Percentiles rank a stretch among this genome's conserved stretches.
These are phyloP conservation scores for Archivesica marissinica DNA, from an alignment of 1,140 invertebrate genomes.

Conservation along the genomic window DNA sequence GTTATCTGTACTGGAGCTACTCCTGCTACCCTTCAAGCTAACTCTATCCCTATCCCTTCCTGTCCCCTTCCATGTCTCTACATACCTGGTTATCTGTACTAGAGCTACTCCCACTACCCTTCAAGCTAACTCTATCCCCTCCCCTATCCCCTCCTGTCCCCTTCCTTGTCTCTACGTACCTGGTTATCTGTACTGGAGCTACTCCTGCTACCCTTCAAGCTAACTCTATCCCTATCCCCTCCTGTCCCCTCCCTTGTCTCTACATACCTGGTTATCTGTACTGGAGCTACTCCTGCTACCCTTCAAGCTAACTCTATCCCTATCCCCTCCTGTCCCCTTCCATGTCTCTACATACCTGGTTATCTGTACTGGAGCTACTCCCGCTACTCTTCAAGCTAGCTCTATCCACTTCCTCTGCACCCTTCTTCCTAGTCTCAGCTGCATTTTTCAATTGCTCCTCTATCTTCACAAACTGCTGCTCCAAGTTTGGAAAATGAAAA, in stretches of 20 bases:
- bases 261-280: conserved; percentile 63
- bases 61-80: conserved; percentile 65
- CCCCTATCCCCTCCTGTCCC: conserved; percentile 68
- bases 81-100: conserved; percentile 65
- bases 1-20: conserved; percentile 65
- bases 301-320: conserved; percentile 79
- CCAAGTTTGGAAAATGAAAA: conserved; percentile 95
- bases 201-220: conserved; percentile 78
- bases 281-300: conserved; percentile 73
- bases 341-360: conserved; percentile 68
- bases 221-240: conserved; percentile 77
- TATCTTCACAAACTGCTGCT: conserved; percentile 91
- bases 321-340: conserved; percentile 66
- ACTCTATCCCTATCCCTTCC: conserved; percentile 75
- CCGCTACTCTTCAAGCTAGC: conserved; percentile 79
- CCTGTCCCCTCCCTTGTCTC: conserved; percentile 63
- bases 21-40: conserved; percentile 78
- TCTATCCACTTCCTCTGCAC: conserved; percentile 74
- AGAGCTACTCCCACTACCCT: conserved; percentile 73
- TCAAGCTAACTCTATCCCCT: conserved; percentile 79
- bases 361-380: conserved; percentile 67
- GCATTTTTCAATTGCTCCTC: conserved; percentile 74
- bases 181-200: conserved; percentile 62
- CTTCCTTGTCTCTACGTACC: conserved; percentile 69
- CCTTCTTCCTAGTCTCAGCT: conserved; percentile 68